Base-by-base conservation (phyloP, 1,140 invertebrate genomes). In the Achatina immaculata region DNA sequence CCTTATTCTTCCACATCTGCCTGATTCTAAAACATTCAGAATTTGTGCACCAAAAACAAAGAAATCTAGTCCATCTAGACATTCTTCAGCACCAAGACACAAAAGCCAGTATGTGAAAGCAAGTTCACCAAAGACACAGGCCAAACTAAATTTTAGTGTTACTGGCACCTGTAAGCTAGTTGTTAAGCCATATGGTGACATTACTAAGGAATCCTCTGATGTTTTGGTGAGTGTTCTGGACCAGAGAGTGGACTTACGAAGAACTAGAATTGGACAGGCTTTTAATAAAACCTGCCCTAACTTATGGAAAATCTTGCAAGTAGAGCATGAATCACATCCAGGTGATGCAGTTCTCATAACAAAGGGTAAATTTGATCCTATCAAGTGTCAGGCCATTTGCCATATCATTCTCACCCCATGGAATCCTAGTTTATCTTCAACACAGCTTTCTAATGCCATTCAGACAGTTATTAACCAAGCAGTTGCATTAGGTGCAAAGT, bases 151-250 rank as follows among this genome's bases (percentile, higher is more conserved):
- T 14, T 31, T 43, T 36, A 34, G 21, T 2, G 16, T 73, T 2
- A 28, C 42, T 73, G 14, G 21, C 40, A 73, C 71, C 7, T 73
- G 71, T 21, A 3, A 73, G 42, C 43, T 73, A 3, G 28, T 73
- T 34, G 28, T 73, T 73, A 73, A 73, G 31, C 71, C 71, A 19
- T 73, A 73, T 48, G 71, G 71, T 43, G 71, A 73, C 24, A 48
- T 73, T 48, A 48, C 43, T 2, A 73, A 73, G 48, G 71, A 73
- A 36, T n/a, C 38, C 9, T 73, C 71, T 45, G 71, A 73, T 73
- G 28, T 73, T 51, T 48, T 73, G 11, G 71, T 73, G 1, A 28
- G 19, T 19, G 28, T 73, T 73, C 28, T 73, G 71, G 28, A 21
- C 38, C 1, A 19, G 2, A 31, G 28, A 6, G 16, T 73, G 1